Conservation (phyloP, 2,113 vertebrate genomes). For the Tachycineta bicolor region DNA sequence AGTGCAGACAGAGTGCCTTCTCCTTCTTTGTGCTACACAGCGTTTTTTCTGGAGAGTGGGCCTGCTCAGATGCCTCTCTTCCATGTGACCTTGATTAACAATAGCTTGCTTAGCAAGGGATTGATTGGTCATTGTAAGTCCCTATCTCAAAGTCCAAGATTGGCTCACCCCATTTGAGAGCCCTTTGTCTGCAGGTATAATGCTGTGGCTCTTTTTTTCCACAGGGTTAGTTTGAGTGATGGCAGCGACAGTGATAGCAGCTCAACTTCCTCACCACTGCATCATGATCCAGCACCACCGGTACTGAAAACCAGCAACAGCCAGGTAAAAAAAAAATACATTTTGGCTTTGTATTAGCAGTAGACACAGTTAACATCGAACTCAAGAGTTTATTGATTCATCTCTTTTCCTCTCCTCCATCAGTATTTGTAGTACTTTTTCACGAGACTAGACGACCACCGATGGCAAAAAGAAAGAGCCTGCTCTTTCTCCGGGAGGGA, state of each 20-base stretch:
- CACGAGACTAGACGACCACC: too few relatives aligned
- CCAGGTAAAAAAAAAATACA: slow-evolving; percentile 77
- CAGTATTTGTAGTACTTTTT: not conserved
- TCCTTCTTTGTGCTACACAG: rapidly evolving
- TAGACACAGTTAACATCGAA: not conserved
- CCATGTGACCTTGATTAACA: not conserved
- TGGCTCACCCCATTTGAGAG: not conserved
- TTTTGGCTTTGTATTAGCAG: not conserved
- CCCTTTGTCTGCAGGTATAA: not conserved
- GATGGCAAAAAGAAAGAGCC: too few relatives aligned
- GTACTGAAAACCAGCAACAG: slow-evolving; percentile 88
- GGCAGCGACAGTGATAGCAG: slow-evolving; percentile 93
- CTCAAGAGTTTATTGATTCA: not conserved
- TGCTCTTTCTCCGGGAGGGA: too few relatives aligned
- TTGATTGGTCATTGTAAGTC: not conserved
- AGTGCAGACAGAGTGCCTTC: not conserved
- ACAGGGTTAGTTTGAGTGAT: slow-evolving; percentile 91
- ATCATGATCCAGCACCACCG: slow-evolving; percentile 81
- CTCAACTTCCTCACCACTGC: slow-evolving; percentile 83
- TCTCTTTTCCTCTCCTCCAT: not conserved
- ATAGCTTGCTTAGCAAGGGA: not conserved
- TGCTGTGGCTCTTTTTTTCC: not conserved
- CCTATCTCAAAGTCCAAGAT: not conserved
- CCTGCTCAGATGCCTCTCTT: not conserved
- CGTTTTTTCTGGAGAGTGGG: not conserved